Percentiles rank a stretch among this genome's conserved stretches.
These are phyloP conservation scores for Tigriopus japonicus DNA, from an alignment of 1,140 invertebrate species.

Conservation along the genomic window DNA sequence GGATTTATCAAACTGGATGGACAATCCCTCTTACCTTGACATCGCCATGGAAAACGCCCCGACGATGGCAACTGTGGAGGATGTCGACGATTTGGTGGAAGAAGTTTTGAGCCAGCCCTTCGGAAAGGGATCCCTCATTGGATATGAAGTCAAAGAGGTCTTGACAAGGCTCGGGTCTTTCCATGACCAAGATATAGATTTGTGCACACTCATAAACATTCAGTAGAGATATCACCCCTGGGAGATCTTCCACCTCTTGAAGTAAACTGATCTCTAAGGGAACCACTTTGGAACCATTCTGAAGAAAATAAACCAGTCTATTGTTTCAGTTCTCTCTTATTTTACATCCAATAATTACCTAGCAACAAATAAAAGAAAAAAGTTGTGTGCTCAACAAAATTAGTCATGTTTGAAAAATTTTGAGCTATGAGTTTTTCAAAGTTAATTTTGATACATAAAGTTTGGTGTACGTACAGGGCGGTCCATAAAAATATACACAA, in stretches of 20 bases:
- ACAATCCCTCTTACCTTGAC: slow-evolving; percentile 41
- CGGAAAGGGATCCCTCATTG: slow-evolving; percentile 27
- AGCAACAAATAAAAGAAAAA: too few relatives aligned
- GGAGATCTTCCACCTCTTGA: slow-evolving; percentile 32
- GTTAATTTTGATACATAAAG: too few relatives aligned
- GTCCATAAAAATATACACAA: too few relatives aligned
- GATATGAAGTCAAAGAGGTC: slow-evolving; percentile 46
- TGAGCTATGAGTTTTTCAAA: too few relatives aligned
- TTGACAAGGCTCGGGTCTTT: slow-evolving; percentile 36
- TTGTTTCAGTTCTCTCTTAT: too few relatives aligned
- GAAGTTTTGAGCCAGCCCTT: slow-evolving; percentile 34
- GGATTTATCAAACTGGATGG: too few relatives aligned
- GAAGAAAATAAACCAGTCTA: slow-evolving; percentile 4
- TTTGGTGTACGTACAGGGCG: too few relatives aligned
- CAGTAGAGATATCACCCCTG: slow-evolving; percentile 37
- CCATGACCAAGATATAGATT: slow-evolving; percentile 39
- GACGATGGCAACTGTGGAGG: slow-evolving; percentile 24
- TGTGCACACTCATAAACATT: slow-evolving; percentile 38
- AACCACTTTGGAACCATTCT: slow-evolving; percentile 29
- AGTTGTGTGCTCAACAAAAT: too few relatives aligned
- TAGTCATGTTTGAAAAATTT: too few relatives aligned
- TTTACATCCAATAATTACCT: too few relatives aligned
- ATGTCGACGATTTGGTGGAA: slow-evolving; percentile 30
- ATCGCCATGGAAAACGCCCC: slow-evolving; percentile 32
- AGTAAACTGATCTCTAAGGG: slow-evolving; percentile 41